Conservation (phyloP, 2,888 invertebrate species). For the Polymixis flavicincta region DNA sequence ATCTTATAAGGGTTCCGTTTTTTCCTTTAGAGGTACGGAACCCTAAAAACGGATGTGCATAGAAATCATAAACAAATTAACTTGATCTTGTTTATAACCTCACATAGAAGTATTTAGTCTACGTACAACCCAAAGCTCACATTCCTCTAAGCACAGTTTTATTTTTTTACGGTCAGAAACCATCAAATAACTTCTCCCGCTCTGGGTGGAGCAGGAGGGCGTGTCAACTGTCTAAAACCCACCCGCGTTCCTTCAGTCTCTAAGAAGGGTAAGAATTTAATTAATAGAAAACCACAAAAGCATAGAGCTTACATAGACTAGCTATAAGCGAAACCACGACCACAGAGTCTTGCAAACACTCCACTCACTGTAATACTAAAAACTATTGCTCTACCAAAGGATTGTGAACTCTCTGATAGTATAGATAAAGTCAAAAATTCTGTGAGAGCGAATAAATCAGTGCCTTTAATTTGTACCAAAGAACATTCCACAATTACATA, state of each 20-base stretch:
- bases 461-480: constrained; percentile 45
- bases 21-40: too few relatives aligned
- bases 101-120: constrained; percentile 8
- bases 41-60: neutral
- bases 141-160: constrained; percentile 42
- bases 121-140: constrained; percentile 3
- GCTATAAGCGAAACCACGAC: constrained; percentile 33
- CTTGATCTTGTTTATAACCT: neutral
- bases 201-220: too few relatives aligned
- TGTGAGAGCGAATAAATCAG: constrained; percentile 11
- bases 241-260: too few relatives aligned
- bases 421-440: neutral
- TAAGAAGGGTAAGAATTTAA: constrained; percentile 55
- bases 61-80: constrained; percentile 1
- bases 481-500: constrained; percentile 38
- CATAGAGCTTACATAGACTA: constrained; percentile 37
- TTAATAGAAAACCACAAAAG: constrained; percentile 41
- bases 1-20: too few relatives aligned
- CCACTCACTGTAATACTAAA: constrained; percentile 28
- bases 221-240: too few relatives aligned
- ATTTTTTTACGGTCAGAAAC: too few relatives aligned
- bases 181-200: too few relatives aligned
- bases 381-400: constrained; percentile 8
- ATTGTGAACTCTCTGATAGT: neutral
- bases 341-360: constrained; percentile 48